These are phyloP conservation scores for Notolabrus celidotus DNA, from an alignment of 2,797 vertebrate species.

Conservation along the genomic window DNA sequence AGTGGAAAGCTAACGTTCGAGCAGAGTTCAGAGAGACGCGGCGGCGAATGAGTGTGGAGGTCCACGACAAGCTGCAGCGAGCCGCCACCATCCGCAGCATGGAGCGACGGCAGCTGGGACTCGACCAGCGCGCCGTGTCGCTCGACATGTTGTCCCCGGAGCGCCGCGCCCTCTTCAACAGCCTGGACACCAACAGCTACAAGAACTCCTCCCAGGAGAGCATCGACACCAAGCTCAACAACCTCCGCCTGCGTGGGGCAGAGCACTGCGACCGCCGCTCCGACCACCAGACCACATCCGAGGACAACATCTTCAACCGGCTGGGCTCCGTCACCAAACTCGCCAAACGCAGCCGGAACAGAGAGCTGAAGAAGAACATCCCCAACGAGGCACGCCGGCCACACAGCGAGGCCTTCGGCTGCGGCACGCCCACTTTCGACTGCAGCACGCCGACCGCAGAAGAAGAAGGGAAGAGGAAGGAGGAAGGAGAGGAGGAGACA, in stretches of 20 bases:
- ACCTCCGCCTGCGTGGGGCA: slow-evolving; percentile 87
- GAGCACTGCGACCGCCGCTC: slow-evolving; percentile 83
- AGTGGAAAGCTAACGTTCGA: slow-evolving; percentile 96
- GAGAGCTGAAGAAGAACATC: slow-evolving; percentile 92
- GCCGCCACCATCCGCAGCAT: slow-evolving; percentile 96
- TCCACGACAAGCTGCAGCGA: slow-evolving; percentile 95
- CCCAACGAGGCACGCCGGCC: slow-evolving; percentile 90
- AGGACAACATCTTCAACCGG: slow-evolving; percentile 96
- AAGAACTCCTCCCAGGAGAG: slow-evolving; percentile 97
- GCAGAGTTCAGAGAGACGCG: slow-evolving; percentile 95
- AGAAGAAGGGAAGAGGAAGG: slow-evolving; percentile 89
- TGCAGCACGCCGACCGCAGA: slow-evolving; percentile 84
- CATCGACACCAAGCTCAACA: slow-evolving; percentile 94
- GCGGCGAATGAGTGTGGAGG: slow-evolving; percentile 93
- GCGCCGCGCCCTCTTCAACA: slow-evolving; percentile 91
- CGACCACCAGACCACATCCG: slow-evolving; percentile 86
- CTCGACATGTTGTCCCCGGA: slow-evolving; percentile 95
- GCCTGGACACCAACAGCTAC: slow-evolving; percentile 89
- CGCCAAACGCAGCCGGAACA: slow-evolving; percentile 90
- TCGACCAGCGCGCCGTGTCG: slow-evolving; percentile 94
- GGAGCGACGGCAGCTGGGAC: slow-evolving; percentile 92
- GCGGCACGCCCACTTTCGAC: slow-evolving; percentile 85
- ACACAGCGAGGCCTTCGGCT: slow-evolving; percentile 89
- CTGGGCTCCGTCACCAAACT: slow-evolving; percentile 91
- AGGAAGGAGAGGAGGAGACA: slow-evolving; percentile 82